Percentiles rank a stretch among this genome's conserved stretches.
Evolutionary conservation across 2,888 invertebrate genomes (phyloP).

Genomic region (Theodoxus fluviatilis): DNA sequence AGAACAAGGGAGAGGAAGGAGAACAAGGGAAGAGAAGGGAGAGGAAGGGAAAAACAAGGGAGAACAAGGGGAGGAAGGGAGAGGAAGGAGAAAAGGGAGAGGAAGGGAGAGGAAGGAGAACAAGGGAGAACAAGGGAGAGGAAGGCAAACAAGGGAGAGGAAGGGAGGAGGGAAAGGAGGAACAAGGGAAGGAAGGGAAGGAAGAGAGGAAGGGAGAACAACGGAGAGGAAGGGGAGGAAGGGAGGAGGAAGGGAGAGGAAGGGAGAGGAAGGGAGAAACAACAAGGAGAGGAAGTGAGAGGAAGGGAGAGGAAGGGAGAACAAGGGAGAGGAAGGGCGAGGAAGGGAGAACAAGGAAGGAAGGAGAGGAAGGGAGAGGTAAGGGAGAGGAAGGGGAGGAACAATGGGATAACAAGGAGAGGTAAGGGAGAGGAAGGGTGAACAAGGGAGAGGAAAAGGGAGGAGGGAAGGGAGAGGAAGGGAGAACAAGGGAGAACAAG

Average conservation of each 20-base stretch:
- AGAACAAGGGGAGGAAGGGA: background rate
- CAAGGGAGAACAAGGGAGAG: background rate
- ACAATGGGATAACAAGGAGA: background rate
- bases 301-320: background rate
- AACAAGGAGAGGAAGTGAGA: background rate
- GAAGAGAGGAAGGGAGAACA: constrained; percentile 3
- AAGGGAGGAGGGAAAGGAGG: background rate
- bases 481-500: no score
- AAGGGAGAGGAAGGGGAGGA: background rate
- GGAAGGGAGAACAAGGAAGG: background rate
- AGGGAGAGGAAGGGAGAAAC: background rate
- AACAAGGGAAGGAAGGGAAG: background rate
- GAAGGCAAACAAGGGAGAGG: background rate
- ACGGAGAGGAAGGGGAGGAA: background rate
- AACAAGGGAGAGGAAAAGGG: no score
- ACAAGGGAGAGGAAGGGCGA: background rate
- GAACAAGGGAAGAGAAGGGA: background rate
- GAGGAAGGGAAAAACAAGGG: background rate
- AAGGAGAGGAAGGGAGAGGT: background rate
- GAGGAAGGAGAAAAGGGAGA: background rate
- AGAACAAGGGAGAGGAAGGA: background rate
- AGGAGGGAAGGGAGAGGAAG: no score
- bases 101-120: background rate
- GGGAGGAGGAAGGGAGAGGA: background rate
- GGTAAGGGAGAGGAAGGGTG: no score